Evolutionary conservation across 2,797 vertebrate genomes (phyloP).

Genomic region (Pterois miles): DNA sequence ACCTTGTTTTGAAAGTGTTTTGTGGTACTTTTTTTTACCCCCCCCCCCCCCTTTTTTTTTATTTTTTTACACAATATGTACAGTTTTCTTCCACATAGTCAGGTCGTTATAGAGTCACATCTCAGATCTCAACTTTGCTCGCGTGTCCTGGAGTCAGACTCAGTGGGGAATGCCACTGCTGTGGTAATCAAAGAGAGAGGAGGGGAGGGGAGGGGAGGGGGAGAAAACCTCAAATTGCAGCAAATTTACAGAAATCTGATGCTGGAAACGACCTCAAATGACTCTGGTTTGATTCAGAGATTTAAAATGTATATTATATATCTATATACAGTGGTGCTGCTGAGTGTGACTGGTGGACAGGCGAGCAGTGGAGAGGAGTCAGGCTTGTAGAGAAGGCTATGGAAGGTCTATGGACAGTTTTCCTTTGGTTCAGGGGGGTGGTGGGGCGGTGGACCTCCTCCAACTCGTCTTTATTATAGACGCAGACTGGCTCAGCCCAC

Average conservation of each 20-base stretch:
- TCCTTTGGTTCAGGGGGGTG: constrained; percentile 75
- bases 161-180: constrained; percentile 36
- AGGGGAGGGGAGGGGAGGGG: too few species aligned
- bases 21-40: constrained; percentile 37
- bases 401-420: constrained; percentile 78
- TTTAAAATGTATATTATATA: neutral
- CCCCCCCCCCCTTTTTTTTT: too few species aligned
- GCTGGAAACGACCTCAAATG: neutral
- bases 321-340: neutral
- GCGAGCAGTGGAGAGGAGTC: constrained; percentile 61
- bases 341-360: constrained; percentile 57
- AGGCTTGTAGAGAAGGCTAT: constrained; percentile 71
- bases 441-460: constrained; percentile 35
- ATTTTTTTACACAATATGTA: constrained; percentile 92
- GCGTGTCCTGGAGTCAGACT: constrained; percentile 62
- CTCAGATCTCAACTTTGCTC: constrained; percentile 58
- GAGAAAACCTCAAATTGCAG: neutral
- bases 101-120: constrained; percentile 76
- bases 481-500: constrained; percentile 58
- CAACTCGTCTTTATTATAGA: constrained; percentile 59
- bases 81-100: constrained; percentile 93
- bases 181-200: constrained; percentile 10
- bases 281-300: constrained; percentile 11
- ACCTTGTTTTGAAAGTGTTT: constrained; percentile 89
- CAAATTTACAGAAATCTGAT: neutral